Base-by-base conservation (phyloP, 2,797 vertebrate species). In the Coracias cyanogaster region DNA sequence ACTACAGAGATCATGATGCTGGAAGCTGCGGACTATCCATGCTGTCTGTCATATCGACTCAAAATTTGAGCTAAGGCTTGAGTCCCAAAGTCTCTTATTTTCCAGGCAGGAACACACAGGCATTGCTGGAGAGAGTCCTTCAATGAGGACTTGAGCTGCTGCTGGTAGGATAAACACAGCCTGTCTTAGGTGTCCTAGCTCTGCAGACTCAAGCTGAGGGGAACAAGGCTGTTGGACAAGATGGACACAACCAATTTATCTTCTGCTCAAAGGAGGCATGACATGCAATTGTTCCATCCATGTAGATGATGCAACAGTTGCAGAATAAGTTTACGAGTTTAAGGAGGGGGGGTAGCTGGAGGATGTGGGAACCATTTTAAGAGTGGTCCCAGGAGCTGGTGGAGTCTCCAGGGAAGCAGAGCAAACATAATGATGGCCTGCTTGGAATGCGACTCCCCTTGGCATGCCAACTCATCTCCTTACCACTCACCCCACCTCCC, bases 171-270 rank as follows among this genome's bases (percentile, higher is more conserved):
- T 49, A 29, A 76, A 24, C 14, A 3, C 3, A 54, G 48, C 12
- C n/a, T 60, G 13, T 15, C 4, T 7, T 60, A 13, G 8, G 15
- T 55, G 19, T 37, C 31, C 48, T 77, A 31, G 25, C 12, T 94
- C 60, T 66, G 43, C 22, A 73, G 39, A 17, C 4, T 62, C 31
- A 46, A 18, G n/a, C 10, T 9, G 41, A 66, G 20, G 15, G 66
- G 33, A 60, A 19, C 24, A 16, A 4, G 12, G 45, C 25, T 64
- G 9, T 43, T 62, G 28, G 26, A 19, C 28, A 45, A 45, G 35
- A 10, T 54, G 48, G 37, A 21, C 25, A 8, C 2, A 13, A 26
- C 7, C 49, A 65, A 21, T 16, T 60, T 0, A 0, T 43, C 60
- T 66, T 81, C 77, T 81, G 45, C 69, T 60, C 5, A 9, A 41